These are phyloP conservation scores for Chrysolina americana DNA, from an alignment of 2,888 invertebrate genomes.

Conservation along the genomic window DNA sequence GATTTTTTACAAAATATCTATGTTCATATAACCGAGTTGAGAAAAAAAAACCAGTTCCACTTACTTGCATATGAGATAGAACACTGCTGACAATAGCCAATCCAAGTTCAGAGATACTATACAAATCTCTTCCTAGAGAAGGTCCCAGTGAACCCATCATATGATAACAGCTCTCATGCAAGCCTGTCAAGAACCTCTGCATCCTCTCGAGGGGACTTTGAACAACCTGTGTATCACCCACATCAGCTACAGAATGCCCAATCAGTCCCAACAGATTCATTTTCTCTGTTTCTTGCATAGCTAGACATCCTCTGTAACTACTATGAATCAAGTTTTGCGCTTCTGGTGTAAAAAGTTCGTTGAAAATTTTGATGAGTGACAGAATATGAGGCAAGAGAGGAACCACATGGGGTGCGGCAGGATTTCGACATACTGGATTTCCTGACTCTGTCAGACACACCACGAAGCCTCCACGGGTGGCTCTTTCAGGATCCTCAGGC, in stretches of 20 bases:
- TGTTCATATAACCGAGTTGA: too few species aligned
- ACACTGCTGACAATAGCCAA: slow-evolving; percentile 82
- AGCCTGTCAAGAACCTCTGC: slow-evolving; percentile 85
- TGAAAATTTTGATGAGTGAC: slow-evolving; percentile 83
- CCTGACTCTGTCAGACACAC: slow-evolving; percentile 82
- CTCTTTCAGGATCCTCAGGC: slow-evolving; percentile 89
- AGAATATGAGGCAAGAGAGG: slow-evolving; percentile 86
- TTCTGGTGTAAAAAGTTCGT: slow-evolving; percentile 83
- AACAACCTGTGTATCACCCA: slow-evolving; percentile 64
- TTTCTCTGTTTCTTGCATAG: slow-evolving; percentile 83
- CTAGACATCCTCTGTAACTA: slow-evolving; percentile 78
- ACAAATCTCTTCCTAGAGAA: slow-evolving; percentile 89
- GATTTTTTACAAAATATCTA: too few species aligned
- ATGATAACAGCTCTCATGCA: slow-evolving; percentile 88
- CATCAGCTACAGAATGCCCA: slow-evolving; percentile 62
- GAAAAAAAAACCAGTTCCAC: slow-evolving; percentile 40
- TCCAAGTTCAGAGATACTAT: slow-evolving; percentile 82
- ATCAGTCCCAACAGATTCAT: slow-evolving; percentile 81
- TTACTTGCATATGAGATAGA: slow-evolving; percentile 77
- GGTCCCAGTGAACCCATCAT: slow-evolving; percentile 84
- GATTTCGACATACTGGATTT: slow-evolving; percentile 88
- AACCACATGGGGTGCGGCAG: slow-evolving; percentile 86
- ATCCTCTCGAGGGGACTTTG: slow-evolving; percentile 82
- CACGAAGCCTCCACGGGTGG: slow-evolving; percentile 84
- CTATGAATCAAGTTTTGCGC: slow-evolving; percentile 77